A percentile compares a stretch with the other conserved stretches of the same genome.
Conservation (phyloP, 2,888 invertebrate species). For the Syritta pipiens region DNA sequence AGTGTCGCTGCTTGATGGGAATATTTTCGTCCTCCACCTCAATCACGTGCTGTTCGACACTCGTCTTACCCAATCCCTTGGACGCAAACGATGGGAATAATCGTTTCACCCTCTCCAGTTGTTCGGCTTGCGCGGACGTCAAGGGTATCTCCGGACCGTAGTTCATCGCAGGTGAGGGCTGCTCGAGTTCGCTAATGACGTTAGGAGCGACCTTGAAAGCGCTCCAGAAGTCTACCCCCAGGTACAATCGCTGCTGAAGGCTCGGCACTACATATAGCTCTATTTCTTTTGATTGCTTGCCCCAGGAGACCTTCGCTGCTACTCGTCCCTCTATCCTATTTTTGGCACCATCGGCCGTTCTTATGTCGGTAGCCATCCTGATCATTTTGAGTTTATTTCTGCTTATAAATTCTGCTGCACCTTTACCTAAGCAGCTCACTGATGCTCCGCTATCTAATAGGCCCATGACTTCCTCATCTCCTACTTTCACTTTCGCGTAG, state of each 20-base stretch:
- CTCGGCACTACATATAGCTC: too few species aligned
- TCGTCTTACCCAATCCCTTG: not conserved
- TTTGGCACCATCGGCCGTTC: not conserved
- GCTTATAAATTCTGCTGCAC: not conserved
- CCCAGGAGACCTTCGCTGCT: too few species aligned
- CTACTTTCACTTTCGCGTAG: too few species aligned
- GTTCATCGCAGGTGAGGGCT: too few species aligned
- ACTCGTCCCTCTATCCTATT: not conserved
- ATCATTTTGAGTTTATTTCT: not conserved
- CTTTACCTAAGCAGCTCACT: conserved; percentile 2
- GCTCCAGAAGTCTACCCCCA: not conserved
- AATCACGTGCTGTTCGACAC: not conserved
- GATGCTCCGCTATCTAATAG: conserved; percentile 9
- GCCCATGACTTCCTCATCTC: not conserved
- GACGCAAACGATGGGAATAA: not conserved
- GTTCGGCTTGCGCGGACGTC: too few species aligned
- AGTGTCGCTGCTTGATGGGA: conserved; percentile 1
- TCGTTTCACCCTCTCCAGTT: too few species aligned
- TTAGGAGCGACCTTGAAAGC: not conserved
- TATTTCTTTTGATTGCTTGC: too few species aligned
- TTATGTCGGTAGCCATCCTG: not conserved
- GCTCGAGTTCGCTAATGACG: too few species aligned
- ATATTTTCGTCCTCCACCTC: conserved; percentile 11
- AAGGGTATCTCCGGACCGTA: not conserved
- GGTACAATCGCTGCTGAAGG: not conserved